These are phyloP conservation scores for Chaetodon trifasciatus DNA, from an alignment of 2,797 vertebrate species.

Conservation along the genomic window DNA sequence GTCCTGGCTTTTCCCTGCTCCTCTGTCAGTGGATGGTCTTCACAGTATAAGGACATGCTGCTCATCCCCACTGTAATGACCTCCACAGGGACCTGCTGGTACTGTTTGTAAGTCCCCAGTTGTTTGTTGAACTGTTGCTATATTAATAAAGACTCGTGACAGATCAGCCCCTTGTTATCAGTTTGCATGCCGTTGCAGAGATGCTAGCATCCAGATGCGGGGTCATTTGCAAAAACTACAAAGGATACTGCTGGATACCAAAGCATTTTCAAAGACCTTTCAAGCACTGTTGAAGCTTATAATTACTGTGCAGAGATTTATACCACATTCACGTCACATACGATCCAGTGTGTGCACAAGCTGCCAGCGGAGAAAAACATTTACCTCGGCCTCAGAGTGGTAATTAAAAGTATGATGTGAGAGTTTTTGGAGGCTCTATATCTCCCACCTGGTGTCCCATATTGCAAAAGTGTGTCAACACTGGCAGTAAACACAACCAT, in stretches of 20 bases:
- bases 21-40: constrained; percentile 44
- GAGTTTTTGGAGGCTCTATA: constrained; percentile 27
- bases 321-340: constrained; percentile 31
- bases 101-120: constrained; percentile 75
- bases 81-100: constrained; percentile 77
- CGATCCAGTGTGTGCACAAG: constrained; percentile 25
- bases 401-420: constrained; percentile 55
- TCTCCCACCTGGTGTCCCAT: constrained; percentile 61
- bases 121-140: constrained; percentile 72
- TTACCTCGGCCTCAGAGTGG: constrained; percentile 21
- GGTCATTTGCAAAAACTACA: constrained; percentile 69
- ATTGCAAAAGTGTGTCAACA: constrained; percentile 68
- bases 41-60: constrained; percentile 35
- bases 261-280: constrained; percentile 57
- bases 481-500: constrained; percentile 51
- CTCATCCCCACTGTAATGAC: constrained; percentile 81
- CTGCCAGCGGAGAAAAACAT: constrained; percentile 32
- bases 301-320: constrained; percentile 49
- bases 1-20: constrained; percentile 35
- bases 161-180: constrained; percentile 67
- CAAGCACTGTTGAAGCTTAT: constrained; percentile 45
- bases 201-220: constrained; percentile 61
- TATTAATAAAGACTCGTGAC: constrained; percentile 65
- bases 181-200: constrained; percentile 37
- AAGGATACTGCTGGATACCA: constrained; percentile 31